Conservation (phyloP, 2,797 vertebrate genomes). For the Dendrocincla tyrannina region DNA sequence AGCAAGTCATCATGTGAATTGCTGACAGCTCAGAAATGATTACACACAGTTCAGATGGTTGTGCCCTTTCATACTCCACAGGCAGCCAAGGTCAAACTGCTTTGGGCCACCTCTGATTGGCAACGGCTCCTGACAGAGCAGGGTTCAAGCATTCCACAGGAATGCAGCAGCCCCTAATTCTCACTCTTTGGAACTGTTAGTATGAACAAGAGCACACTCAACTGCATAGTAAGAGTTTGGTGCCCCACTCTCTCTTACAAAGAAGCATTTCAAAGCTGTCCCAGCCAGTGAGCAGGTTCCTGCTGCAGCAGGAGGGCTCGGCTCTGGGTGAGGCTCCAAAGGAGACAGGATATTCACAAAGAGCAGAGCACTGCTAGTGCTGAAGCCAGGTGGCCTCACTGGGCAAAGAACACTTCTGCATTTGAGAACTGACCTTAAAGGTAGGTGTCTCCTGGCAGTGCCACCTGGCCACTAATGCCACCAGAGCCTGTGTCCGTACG, state of each 20-base stretch:
- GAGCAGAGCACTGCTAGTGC: background rate
- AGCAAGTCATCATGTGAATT: background rate
- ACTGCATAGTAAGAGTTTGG: background rate
- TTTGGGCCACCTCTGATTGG: background rate
- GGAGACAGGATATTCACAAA: background rate
- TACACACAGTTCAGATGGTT: background rate
- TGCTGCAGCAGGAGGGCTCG: background rate
- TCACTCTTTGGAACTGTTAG: background rate
- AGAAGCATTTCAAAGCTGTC: background rate
- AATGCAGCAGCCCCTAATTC: background rate
- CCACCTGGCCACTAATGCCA: background rate
- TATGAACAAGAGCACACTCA: fast-evolving
- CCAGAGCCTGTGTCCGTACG: fast-evolving
- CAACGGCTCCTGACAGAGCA: background rate
- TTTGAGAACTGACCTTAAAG: background rate
- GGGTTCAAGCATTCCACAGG: background rate
- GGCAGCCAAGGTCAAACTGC: background rate
- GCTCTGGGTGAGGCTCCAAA: fast-evolving
- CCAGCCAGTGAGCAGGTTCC: background rate
- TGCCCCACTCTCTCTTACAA: background rate
- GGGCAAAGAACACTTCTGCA: background rate
- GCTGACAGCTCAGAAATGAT: background rate
- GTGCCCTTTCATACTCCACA: background rate
- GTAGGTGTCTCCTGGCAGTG: background rate
- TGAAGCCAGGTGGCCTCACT: background rate